Evolutionary conservation across 2,113 vertebrate genomes (phyloP), one percentile per base, ranked within the genome.

Genomic region (Dendropsophus ebraccatus): DNA sequence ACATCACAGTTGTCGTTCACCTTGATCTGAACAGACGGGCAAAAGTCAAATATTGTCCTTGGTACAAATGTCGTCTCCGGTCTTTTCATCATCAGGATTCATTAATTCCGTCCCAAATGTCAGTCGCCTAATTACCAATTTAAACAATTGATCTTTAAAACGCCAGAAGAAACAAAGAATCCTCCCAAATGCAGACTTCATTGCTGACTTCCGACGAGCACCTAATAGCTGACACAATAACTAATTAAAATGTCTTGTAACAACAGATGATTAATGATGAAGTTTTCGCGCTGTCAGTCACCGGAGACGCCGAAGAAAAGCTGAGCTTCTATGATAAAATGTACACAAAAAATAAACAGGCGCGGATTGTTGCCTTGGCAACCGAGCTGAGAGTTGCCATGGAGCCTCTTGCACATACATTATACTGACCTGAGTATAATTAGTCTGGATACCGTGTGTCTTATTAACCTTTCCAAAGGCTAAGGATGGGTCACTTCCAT

Each of bases 401-500:
- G 85, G 85, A 23, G 54, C 35, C n/a, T 13, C 19, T 4, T 8
- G 25, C 32, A 69, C 74, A 85, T 80, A 56, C 41, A 62, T 81
- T 81, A 62, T 1, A 35, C 67, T 87, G 85, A 81, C 85, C 85
- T 77, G 75, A 37, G 83, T 50, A 85, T 67, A 85, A 85, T 77
- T 77, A 78, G 58, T 85, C 28, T 77, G 45, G 21, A 19, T 75
- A 19, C 52, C 16, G 32, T 2, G 81, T 10, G 70, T 50, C 83
- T 62, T 49, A 62, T 78, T 78, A 85, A 84, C 83, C 83, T 76
- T 16, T 45, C 21, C 19, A 6, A 37, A 56, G 41, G 73, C 19
- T 65, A 7, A 23, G 17, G 25, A 54, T 32, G 19, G 60, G 81
- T 54, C 81, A 37, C 1, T 32, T 9, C 54, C 32, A 1, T 23